These are phyloP conservation scores for Elephas maximus DNA, from an alignment of 2,113 vertebrate genomes.

Conservation along the genomic window DNA sequence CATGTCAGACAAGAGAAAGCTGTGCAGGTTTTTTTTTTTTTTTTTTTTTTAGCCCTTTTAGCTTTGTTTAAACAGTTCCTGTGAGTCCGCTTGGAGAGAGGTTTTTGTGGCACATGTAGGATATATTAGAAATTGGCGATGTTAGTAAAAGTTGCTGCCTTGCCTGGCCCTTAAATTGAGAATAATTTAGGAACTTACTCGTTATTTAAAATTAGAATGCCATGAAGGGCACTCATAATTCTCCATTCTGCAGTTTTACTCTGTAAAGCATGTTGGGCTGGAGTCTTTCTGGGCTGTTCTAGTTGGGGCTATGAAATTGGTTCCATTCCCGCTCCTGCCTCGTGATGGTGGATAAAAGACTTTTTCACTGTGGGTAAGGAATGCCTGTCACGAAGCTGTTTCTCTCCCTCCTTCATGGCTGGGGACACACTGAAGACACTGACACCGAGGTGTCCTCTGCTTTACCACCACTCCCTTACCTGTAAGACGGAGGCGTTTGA, in stretches of 20 bases:
- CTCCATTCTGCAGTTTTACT: not conserved
- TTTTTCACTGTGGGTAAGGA: not conserved
- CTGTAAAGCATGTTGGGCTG: not conserved
- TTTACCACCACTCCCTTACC: not conserved
- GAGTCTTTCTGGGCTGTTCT: not conserved
- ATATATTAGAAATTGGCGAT: not conserved
- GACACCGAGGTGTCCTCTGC: not conserved
- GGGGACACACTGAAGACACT: not conserved
- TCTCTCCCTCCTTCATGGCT: accelerated
- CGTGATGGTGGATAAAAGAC: not conserved
- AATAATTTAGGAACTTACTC: not conserved
- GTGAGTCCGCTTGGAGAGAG: not conserved
- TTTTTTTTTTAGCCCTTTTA: not conserved
- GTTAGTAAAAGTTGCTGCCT: slow-evolving; percentile 15
- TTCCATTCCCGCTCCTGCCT: not conserved
- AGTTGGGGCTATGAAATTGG: not conserved
- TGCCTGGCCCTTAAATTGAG: slow-evolving; percentile 8
- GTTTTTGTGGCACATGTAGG: not conserved
- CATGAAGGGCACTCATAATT: not conserved
- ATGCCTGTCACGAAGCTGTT: not conserved
- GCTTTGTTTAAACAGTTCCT: slow-evolving; percentile 37
- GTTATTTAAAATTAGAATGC: slow-evolving; percentile 23
- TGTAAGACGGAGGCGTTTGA: not conserved
- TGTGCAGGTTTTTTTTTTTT: not conserved
- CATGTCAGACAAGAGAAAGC: slow-evolving; percentile 44